Evolutionary conservation across 2,113 vertebrate genomes (phyloP).

Genomic region (Hepsetus odoe): DNA sequence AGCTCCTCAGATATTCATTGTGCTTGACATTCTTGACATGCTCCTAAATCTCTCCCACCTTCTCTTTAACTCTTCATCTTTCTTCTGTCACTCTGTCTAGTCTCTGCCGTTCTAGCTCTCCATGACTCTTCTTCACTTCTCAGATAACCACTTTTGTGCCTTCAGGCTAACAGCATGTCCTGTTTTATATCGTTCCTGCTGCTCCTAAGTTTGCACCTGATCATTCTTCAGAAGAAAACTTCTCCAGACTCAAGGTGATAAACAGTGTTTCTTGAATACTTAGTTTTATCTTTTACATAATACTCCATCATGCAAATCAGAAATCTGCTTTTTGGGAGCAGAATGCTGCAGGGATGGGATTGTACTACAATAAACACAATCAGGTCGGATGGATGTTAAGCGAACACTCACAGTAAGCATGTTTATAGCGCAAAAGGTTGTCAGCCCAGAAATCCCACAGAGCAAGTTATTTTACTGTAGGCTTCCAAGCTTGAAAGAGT

Average conservation of each 20-base stretch:
- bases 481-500: too few relatives aligned
- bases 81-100: slow-evolving; percentile 48
- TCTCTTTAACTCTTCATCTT: slow-evolving; percentile 49
- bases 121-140: slow-evolving; percentile 39
- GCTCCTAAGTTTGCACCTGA: slow-evolving; percentile 32
- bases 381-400: neutral
- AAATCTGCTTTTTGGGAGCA: neutral
- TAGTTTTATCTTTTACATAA: neutral
- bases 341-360: neutral
- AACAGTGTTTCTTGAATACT: neutral
- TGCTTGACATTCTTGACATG: slow-evolving; percentile 54
- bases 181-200: slow-evolving; percentile 37
- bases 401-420: neutral
- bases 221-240: slow-evolving; percentile 5
- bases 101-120: slow-evolving; percentile 30
- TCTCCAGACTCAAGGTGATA: neutral
- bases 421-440: neutral
- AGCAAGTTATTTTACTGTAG: neutral
- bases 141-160: slow-evolving; percentile 38
- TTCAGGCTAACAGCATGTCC: slow-evolving; percentile 36
- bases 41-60: slow-evolving; percentile 52
- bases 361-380: neutral
- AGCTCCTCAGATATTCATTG: slow-evolving; percentile 53
- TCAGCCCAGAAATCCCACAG: neutral
- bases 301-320: neutral